Evolutionary conservation across 23 tunicate species (phyloP).

Genomic region (Styela plicata): DNA sequence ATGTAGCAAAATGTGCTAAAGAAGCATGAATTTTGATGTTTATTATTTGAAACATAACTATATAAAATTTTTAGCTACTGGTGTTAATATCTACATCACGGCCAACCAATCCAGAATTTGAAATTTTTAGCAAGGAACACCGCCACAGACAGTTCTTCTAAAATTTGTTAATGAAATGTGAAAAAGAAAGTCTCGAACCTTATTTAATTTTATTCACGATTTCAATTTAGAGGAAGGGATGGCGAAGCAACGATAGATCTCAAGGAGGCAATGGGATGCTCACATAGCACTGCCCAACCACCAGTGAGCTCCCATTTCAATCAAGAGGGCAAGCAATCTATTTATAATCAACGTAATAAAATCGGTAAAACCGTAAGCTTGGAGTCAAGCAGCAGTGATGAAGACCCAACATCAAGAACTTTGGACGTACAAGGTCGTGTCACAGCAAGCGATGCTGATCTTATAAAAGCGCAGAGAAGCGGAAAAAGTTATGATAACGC

Average conservation of each 20-base stretch:
- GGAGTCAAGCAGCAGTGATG: slow-evolving; percentile 10
- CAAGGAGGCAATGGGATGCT: not conserved
- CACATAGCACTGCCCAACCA: not conserved
- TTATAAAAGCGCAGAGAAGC: slow-evolving; percentile 51
- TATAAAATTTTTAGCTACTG: too few relatives aligned
- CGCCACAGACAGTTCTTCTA: too few relatives aligned
- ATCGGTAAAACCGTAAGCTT: not conserved
- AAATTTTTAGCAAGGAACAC: too few relatives aligned
- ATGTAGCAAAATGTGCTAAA: too few relatives aligned
- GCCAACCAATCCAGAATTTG: too few relatives aligned
- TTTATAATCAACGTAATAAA: not conserved
- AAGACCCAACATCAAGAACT: not conserved
- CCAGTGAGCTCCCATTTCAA: not conserved
- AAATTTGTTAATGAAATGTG: too few relatives aligned
- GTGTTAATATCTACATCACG: too few relatives aligned
- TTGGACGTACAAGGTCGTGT: slow-evolving; percentile 37
- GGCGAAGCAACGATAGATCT: not conserved
- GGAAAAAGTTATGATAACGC: slow-evolving; percentile 40
- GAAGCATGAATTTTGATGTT: too few relatives aligned
- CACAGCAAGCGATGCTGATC: slow-evolving; percentile 44
- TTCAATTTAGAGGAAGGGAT: not conserved
- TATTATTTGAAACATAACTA: too few relatives aligned
- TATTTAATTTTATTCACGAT: too few relatives aligned
- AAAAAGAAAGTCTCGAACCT: too few relatives aligned
- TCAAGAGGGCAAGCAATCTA: not conserved